Evolutionary conservation across 2,888 invertebrate species (phyloP).

Genomic region (Heterodera filipjevi): DNA sequence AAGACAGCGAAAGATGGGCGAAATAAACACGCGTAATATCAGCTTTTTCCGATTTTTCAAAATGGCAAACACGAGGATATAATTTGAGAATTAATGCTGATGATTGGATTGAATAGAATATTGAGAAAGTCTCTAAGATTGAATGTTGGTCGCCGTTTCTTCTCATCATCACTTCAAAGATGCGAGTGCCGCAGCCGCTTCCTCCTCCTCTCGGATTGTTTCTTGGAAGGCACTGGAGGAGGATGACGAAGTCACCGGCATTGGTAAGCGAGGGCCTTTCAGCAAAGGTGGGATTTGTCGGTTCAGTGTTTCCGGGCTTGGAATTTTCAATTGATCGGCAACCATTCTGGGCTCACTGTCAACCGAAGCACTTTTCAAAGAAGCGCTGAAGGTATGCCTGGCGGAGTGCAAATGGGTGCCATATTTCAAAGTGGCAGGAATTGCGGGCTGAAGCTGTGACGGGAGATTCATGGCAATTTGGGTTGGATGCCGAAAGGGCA

Average conservation of each 20-base stretch:
- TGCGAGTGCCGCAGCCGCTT: slow-evolving; percentile 24
- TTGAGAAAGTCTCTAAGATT: not conserved
- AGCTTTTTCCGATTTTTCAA: not conserved
- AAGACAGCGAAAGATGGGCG: no score
- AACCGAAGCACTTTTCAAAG: slow-evolving; percentile 14
- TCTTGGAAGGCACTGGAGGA: slow-evolving; percentile 24
- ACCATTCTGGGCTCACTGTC: not conserved
- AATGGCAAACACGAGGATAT: not conserved
- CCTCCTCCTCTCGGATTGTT: slow-evolving; percentile 24
- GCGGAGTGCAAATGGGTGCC: slow-evolving; percentile 24
- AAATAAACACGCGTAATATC: no score
- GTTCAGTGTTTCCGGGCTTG: slow-evolving; percentile 29
- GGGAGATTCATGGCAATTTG: slow-evolving; percentile 23
- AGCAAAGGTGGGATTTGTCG: slow-evolving; percentile 25
- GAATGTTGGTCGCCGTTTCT: not conserved
- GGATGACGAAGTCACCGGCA: not conserved
- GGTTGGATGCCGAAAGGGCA: slow-evolving; percentile 16
- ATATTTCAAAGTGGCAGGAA: not conserved
- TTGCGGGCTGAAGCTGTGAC: slow-evolving; percentile 21
- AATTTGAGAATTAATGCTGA: not conserved
- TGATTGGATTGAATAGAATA: not conserved
- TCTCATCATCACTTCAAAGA: slow-evolving; percentile 6
- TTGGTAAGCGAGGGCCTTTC: not conserved
- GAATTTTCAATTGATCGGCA: slow-evolving; percentile 31
- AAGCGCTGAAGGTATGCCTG: slow-evolving; percentile 20